Percentiles rank a stretch among this genome's conserved stretches.
These are phyloP conservation scores for Rissa tridactyla DNA, from an alignment of 2,113 vertebrate species.

Conservation along the genomic window DNA sequence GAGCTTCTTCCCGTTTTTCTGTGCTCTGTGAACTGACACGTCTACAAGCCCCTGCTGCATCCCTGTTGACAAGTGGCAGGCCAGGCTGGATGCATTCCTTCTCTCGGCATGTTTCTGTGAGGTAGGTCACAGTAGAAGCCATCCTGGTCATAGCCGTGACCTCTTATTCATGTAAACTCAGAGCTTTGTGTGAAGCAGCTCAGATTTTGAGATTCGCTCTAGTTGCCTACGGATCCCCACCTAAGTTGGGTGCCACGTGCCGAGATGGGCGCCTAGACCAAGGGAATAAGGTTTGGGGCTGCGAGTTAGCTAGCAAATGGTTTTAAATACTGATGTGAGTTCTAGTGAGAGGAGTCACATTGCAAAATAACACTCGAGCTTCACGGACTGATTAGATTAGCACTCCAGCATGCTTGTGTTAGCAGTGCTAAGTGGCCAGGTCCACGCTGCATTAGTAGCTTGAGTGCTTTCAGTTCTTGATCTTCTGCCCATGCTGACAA, in stretches of 20 bases:
- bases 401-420: not conserved
- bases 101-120: not conserved
- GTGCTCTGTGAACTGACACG: not conserved
- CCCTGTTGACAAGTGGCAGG: not conserved
- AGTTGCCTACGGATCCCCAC: not conserved
- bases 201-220: not conserved
- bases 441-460: not conserved
- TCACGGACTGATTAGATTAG: not conserved
- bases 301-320: not conserved
- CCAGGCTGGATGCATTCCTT: not conserved
- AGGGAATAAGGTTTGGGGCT: not conserved
- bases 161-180: not conserved
- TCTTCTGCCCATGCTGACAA: not conserved
- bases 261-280: not conserved
- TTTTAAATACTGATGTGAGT: not conserved
- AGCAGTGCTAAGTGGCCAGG: not conserved
- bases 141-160: accelerated
- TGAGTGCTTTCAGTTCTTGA: not conserved
- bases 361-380: not conserved
- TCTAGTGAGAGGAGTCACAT: not conserved
- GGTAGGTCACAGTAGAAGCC: not conserved
- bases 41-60: not conserved
- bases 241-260: not conserved
- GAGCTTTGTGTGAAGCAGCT: not conserved
- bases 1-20: not conserved